Percentiles rank a stretch among this genome's conserved stretches.
Evolutionary conservation across 1,140 invertebrate genomes (phyloP).

Genomic region (Bombus superbus): DNA sequence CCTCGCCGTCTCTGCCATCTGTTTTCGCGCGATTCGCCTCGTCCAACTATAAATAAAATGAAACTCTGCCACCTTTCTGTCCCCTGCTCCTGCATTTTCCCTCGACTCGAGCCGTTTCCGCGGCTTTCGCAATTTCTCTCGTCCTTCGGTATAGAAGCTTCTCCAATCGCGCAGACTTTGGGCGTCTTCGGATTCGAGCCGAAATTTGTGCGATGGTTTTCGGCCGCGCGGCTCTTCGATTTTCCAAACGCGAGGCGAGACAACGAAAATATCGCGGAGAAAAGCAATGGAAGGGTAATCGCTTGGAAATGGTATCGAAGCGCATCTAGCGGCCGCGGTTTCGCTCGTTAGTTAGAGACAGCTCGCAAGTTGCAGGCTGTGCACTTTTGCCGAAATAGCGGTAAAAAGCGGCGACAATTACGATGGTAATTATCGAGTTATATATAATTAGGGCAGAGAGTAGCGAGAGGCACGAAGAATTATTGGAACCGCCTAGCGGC

Average conservation of each 20-base stretch:
- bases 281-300: background rate
- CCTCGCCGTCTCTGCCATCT: background rate
- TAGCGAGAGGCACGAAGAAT: conserved; percentile 30
- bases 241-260: background rate
- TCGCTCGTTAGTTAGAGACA: too few species aligned
- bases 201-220: too few species aligned
- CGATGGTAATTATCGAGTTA: background rate
- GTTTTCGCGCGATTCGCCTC: background rate
- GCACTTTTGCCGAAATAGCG: too few species aligned
- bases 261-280: too few species aligned
- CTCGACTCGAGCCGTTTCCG: too few species aligned
- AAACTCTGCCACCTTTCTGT: too few species aligned
- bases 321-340: too few species aligned
- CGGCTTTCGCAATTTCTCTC: too few species aligned
- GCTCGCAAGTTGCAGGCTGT: accelerated
- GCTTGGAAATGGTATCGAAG: background rate
- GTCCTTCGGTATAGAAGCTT: too few species aligned
- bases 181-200: accelerated
- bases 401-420: background rate
- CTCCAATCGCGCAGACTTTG: too few species aligned
- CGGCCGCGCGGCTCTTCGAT: background rate
- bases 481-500: conserved; percentile 63
- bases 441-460: background rate
- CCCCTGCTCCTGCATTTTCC: too few species aligned
- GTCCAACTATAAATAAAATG: too few species aligned